Conservation (phyloP, 2,797 vertebrate genomes). For the Hemitrygon akajei region DNA sequence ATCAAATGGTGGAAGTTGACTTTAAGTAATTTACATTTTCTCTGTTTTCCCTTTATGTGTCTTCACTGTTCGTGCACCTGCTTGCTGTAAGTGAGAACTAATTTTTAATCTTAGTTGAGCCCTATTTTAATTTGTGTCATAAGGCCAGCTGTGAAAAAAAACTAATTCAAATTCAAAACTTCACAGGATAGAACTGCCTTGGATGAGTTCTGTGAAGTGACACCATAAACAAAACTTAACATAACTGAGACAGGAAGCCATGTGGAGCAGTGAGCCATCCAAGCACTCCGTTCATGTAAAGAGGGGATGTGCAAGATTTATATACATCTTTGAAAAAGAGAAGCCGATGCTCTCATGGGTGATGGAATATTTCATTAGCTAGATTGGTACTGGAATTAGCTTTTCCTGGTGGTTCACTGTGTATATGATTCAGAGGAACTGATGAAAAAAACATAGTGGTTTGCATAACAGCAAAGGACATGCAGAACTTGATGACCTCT, state of each 20-base stretch:
- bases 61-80: not conserved
- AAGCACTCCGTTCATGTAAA: slow-evolving; percentile 11
- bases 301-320: not conserved
- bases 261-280: slow-evolving; percentile 10
- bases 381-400: not conserved
- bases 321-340: not conserved
- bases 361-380: no score
- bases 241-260: slow-evolving; percentile 30
- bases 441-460: no score
- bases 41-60: not conserved
- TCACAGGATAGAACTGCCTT: not conserved
- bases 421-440: not conserved
- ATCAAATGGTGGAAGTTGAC: not conserved
- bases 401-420: not conserved
- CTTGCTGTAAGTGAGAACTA: no score
- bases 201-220: slow-evolving; percentile 12
- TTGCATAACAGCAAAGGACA: no score
- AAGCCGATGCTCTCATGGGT: no score
- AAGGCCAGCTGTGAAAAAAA: slow-evolving; percentile 22
- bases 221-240: slow-evolving; percentile 28
- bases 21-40: not conserved
- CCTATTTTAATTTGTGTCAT: not conserved
- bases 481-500: not conserved
- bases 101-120: not conserved
- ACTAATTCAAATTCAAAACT: not conserved